Base-by-base conservation (phyloP, 2,888 invertebrate species). In the Blastobasis lacticolella region DNA sequence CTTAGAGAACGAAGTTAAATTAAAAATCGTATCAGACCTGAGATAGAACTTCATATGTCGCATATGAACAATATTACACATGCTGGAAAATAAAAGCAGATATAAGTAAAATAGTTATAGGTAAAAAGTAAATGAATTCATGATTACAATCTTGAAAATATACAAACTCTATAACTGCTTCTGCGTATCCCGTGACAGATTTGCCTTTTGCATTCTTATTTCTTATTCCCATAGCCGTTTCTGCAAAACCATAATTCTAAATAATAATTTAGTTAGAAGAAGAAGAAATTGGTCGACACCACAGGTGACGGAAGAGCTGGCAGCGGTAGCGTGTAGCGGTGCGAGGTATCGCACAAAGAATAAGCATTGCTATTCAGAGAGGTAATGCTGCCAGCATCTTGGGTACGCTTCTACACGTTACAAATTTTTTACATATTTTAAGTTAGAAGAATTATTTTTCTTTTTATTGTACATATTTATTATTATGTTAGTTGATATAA, bases 201-300 rank as follows among this genome's bases (percentile, higher is more conserved):
- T 91, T 89, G 69, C 93, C 90, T 75, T 94, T 92, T 40, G 92
- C 92, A 60, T 91, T 90, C 69, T 92, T 94, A 23, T 23, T 3
- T 52, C 92, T 93, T 0, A 94, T 93, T 37, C 95, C 95, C 95
- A 95, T 95, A 0, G 94, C 95, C n/a, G 95, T 95, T 85, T 95
- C 94, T 91, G 74, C 23, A 23, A 23, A 23, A 23, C 3, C 23
- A 23, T 23, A 23, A 23, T 23, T 23, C 3, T 23, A 23, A n/a
- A n/a, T n/a, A n/a, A n/a, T n/a, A n/a, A n/a, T n/a, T n/a, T n/a
- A n/a, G n/a, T n/a, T n/a, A n/a, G n/a, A n/a, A n/a, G n/a, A n/a
- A n/a, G n/a, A n/a, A n/a, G n/a, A n/a, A n/a, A n/a, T n/a, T n/a
- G n/a, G n/a, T n/a, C n/a, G n/a, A n/a, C n/a, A n/a, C n/a, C n/a